Conservation (phyloP, 2,113 vertebrate genomes). For the Platycercus adscitus region DNA sequence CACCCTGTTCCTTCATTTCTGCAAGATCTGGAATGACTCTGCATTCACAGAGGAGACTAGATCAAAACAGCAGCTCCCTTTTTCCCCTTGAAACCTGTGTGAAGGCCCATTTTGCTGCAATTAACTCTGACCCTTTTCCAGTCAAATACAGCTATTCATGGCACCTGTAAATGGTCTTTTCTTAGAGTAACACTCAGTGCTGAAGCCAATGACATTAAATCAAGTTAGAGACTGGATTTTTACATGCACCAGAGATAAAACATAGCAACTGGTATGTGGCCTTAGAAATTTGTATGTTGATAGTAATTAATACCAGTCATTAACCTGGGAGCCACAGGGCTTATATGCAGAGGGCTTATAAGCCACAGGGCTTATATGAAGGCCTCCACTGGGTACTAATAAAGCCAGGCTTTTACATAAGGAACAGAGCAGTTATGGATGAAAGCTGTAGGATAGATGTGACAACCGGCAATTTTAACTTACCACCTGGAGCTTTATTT, state of each 20-base stretch:
- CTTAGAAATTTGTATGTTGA: background rate
- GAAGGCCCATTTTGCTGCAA: background rate
- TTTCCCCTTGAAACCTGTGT: background rate
- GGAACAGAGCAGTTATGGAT: conserved; percentile 25
- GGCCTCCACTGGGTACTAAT: background rate
- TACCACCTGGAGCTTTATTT: conserved; percentile 57
- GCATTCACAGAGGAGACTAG: background rate
- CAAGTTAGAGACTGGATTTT: background rate
- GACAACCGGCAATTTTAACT: conserved; percentile 63
- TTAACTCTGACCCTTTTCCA: background rate
- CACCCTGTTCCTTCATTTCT: background rate
- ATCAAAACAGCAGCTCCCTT: background rate
- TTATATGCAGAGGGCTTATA: background rate
- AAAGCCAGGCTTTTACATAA: conserved; percentile 28
- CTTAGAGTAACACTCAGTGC: background rate
- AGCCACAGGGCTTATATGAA: background rate
- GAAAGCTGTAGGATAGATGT: conserved; percentile 53
- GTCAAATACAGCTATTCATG: background rate
- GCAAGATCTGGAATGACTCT: background rate
- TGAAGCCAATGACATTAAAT: background rate
- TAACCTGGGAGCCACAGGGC: background rate
- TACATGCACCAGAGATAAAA: background rate
- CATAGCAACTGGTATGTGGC: background rate
- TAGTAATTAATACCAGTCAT: conserved; percentile 27
- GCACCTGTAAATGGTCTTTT: background rate